These are phyloP conservation scores for Rugalucina vietnamica DNA, from an alignment of 2,888 invertebrate genomes.

Conservation along the genomic window DNA sequence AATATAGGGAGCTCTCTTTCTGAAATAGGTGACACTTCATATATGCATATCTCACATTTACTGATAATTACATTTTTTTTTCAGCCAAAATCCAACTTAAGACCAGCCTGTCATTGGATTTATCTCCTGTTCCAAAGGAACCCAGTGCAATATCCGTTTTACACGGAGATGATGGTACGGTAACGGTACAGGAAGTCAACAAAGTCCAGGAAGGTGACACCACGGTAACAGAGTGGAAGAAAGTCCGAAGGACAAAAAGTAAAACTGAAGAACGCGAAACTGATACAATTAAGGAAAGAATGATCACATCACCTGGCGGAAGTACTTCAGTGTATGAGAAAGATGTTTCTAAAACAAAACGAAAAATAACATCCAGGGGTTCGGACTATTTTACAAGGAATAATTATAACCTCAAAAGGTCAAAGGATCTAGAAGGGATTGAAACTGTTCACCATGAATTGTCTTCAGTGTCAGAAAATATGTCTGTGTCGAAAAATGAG, in stretches of 20 bases:
- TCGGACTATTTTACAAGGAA: conserved; percentile 75
- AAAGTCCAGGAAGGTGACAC: conserved; percentile 68
- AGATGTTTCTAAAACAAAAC: conserved; percentile 73
- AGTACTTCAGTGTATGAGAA: conserved; percentile 68
- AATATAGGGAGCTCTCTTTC: too few relatives aligned
- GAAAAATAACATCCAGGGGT: conserved; percentile 74
- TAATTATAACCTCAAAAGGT: conserved; percentile 63
- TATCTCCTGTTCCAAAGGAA: conserved; percentile 24
- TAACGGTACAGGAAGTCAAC: conserved; percentile 71
- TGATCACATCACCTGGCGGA: conserved; percentile 70
- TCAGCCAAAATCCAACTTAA: conserved; percentile 46
- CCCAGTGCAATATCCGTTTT: conserved; percentile 68
- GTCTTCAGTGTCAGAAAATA: conserved; percentile 71
- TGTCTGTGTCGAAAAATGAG: conserved; percentile 73
- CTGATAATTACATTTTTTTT: too few relatives aligned
- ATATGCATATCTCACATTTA: too few relatives aligned
- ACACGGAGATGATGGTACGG: conserved; percentile 73
- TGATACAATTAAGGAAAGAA: conserved; percentile 74
- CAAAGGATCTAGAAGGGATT: conserved; percentile 65
- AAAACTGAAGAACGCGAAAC: conserved; percentile 71
- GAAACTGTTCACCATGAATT: conserved; percentile 74
- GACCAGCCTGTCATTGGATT: conserved; percentile 49
- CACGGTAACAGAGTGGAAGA: conserved; percentile 72
- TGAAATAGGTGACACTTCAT: too few relatives aligned
- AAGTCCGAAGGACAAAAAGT: conserved; percentile 70